These are phyloP conservation scores for Lochmaea crataegi DNA, from an alignment of 2,888 invertebrate genomes.

Conservation along the genomic window DNA sequence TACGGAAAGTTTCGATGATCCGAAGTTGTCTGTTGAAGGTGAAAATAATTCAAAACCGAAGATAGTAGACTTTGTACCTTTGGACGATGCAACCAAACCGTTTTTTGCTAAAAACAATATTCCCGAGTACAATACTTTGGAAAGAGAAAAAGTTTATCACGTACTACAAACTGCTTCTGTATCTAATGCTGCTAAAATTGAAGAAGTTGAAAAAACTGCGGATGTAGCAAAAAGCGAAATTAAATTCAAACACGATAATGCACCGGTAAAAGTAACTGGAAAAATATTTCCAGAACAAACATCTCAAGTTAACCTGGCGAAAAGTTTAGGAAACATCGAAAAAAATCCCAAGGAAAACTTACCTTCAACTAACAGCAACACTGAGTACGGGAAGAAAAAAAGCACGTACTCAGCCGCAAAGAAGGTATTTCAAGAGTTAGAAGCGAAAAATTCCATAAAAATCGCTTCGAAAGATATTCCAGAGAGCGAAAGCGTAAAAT, in stretches of 20 bases:
- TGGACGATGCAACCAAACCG: slow-evolving; percentile 48
- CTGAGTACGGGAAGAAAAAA: slow-evolving; percentile 8
- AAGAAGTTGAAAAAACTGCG: slow-evolving; percentile 11
- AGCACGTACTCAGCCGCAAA: slow-evolving; percentile 56
- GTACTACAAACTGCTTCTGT: slow-evolving; percentile 46
- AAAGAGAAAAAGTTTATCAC: slow-evolving; percentile 53
- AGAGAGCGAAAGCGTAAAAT: background rate
- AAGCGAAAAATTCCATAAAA: slow-evolving; percentile 32
- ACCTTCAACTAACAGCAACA: background rate
- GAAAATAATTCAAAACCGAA: slow-evolving; percentile 42
- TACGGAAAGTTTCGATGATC: slow-evolving; percentile 38
- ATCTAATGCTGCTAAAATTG: background rate
- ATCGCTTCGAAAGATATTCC: slow-evolving; percentile 5
- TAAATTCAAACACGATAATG: background rate
- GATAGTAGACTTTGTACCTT: slow-evolving; percentile 50
- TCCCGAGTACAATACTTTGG: slow-evolving; percentile 50
- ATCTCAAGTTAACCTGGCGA: background rate
- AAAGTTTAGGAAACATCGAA: background rate
- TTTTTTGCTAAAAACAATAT: slow-evolving; percentile 38
- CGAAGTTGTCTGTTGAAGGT: background rate
- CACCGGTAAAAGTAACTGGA: background rate
- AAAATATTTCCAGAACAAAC: background rate
- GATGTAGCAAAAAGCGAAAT: background rate
- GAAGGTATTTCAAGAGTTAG: slow-evolving; percentile 53
- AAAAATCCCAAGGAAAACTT: background rate